These are phyloP conservation scores for Drepana arcuata DNA, from an alignment of 1,140 invertebrate species.

Conservation along the genomic window DNA sequence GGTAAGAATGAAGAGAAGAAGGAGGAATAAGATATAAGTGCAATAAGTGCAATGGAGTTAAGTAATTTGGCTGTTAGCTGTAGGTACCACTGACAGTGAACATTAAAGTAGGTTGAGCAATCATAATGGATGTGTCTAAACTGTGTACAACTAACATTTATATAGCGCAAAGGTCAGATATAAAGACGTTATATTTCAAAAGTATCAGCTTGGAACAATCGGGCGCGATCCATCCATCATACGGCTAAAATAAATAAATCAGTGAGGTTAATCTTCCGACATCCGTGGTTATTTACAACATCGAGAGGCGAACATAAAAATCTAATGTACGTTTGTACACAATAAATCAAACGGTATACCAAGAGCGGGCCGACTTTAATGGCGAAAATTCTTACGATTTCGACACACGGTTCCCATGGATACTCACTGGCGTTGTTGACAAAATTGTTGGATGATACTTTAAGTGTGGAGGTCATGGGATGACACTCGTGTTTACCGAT, in stretches of 20 bases:
- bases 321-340: conserved; percentile 37
- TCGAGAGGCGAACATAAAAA: conserved; percentile 42
- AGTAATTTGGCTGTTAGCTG: too few species aligned
- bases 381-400: conserved; percentile 39
- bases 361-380: conserved; percentile 29
- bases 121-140: conserved; percentile 6
- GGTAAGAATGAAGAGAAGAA: too few species aligned
- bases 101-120: too few species aligned
- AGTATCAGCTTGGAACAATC: conserved; percentile 4
- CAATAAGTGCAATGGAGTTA: too few species aligned
- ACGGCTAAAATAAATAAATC: conserved; percentile 46
- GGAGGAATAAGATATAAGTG: too few species aligned
- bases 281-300: conserved; percentile 39
- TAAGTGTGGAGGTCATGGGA: too few species aligned
- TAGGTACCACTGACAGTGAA: too few species aligned
- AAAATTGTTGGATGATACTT: too few species aligned
- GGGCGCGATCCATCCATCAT: conserved; percentile 31
- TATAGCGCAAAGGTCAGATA: conserved; percentile 7
- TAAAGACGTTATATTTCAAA: too few species aligned
- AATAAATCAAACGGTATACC: conserved; percentile 39
- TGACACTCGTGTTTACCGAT: too few species aligned
- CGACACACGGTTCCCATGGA: conserved; percentile 39
- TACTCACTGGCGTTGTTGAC: too few species aligned
- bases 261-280: conserved; percentile 38
- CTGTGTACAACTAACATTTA: conserved; percentile 4